Percentiles rank a stretch among this genome's conserved stretches.
Evolutionary conservation across 2,888 invertebrate genomes (phyloP).

Genomic region (Mythimna albipuncta): DNA sequence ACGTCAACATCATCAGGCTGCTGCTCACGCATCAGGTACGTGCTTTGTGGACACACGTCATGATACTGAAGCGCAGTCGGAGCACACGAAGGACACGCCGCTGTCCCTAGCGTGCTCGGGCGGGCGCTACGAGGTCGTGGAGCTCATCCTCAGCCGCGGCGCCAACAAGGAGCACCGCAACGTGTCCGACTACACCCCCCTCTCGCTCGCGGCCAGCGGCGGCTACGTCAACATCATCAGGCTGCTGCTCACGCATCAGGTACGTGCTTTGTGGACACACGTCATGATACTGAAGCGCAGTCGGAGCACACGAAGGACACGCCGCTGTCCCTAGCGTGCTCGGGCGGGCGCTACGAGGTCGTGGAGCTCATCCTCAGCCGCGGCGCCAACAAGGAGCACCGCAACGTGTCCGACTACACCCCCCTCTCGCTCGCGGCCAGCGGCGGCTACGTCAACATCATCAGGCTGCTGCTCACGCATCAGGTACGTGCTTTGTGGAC

Average conservation of each 20-base stretch:
- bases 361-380: conserved; percentile 97
- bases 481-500: no score
- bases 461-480: conserved; percentile 97
- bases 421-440: conserved; percentile 99
- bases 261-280: no score
- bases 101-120: no score
- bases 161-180: conserved; percentile 99
- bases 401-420: conserved; percentile 99
- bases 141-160: conserved; percentile 95
- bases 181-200: conserved; percentile 99
- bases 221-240: conserved; percentile 99
- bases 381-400: conserved; percentile 99
- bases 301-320: no score
- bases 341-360: conserved; percentile 98
- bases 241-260: conserved; percentile 96
- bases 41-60: no score
- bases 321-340: no score
- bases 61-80: no score
- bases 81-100: no score
- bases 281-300: no score
- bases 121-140: conserved; percentile 98
- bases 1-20: conserved; percentile 99
- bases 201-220: conserved; percentile 99
- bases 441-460: conserved; percentile 99
- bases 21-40: conserved; percentile 95